Conservation (phyloP, 1,140 invertebrate genomes). For the Coboldia fuscipes region DNA sequence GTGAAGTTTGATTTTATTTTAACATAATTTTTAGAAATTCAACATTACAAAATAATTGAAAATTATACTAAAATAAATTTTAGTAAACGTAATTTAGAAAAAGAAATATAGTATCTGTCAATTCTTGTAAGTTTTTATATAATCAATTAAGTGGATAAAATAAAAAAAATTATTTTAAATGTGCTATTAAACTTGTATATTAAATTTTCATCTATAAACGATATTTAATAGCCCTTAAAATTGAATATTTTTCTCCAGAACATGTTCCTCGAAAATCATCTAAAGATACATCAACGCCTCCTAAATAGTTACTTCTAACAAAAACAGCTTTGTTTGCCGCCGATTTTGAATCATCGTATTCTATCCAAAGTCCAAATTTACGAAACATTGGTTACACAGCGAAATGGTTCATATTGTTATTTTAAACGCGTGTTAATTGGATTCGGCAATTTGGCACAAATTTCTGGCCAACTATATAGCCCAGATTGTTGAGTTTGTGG, state of each 20-base stretch:
- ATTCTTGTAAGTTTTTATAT: too few species aligned
- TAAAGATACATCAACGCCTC: conserved; percentile 59
- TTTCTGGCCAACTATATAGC: conserved; percentile 59
- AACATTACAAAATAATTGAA: too few species aligned
- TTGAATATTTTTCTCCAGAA: conserved; percentile 52
- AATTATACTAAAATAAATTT: too few species aligned
- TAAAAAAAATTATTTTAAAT: too few species aligned
- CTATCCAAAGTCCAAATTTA: conserved; percentile 65
- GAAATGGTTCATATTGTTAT: conserved; percentile 35
- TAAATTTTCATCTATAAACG: too few species aligned
- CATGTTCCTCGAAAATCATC: conserved; percentile 70
- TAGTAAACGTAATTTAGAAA: too few species aligned
- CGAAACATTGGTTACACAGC: too few species aligned
- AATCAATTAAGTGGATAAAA: too few species aligned
- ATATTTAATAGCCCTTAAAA: conserved; percentile 36
- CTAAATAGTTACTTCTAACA: conserved; percentile 46
- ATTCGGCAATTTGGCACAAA: conserved; percentile 47
- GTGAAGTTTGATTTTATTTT: too few species aligned
- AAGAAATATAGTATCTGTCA: too few species aligned
- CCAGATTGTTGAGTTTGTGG: conserved; percentile 51
- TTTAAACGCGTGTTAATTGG: conserved; percentile 32
- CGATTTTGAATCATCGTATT: conserved; percentile 72
- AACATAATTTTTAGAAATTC: too few species aligned
- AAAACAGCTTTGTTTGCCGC: conserved; percentile 62
- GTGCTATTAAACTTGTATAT: too few species aligned